Conservation (phyloP, 2,113 vertebrate genomes). For the Archilochus colubris region DNA sequence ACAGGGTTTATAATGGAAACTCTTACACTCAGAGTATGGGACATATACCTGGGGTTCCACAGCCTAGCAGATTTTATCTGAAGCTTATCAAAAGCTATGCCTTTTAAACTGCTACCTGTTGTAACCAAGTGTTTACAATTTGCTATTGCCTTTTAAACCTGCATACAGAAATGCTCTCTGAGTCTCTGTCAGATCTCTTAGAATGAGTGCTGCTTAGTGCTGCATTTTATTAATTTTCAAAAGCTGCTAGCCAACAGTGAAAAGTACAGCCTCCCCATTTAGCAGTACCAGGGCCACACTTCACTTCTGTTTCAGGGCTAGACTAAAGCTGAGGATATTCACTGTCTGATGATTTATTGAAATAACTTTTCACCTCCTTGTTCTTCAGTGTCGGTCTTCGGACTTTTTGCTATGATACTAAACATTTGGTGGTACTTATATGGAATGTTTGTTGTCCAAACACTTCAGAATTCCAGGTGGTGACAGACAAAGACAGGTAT, state of each 20-base stretch:
- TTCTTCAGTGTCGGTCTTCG: neutral
- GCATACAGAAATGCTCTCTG: slow-evolving; percentile 12
- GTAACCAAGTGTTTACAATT: slow-evolving; percentile 43
- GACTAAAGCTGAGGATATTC: neutral
- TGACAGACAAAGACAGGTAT: neutral
- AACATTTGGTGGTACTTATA: neutral
- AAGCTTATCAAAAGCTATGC: neutral
- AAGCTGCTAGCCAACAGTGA: slow-evolving; percentile 24
- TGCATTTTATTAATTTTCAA: slow-evolving; percentile 48
- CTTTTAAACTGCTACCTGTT: slow-evolving; percentile 21
- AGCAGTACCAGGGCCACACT: neutral
- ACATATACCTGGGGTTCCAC: neutral
- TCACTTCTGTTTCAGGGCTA: neutral
- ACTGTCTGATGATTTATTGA: neutral
- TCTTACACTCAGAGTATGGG: neutral
- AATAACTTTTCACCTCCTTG: neutral
- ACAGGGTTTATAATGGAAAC: slow-evolving; percentile 13
- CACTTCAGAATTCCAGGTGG: neutral
- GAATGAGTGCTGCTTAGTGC: slow-evolving; percentile 23
- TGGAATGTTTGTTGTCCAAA: neutral
- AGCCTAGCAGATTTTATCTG: neutral
- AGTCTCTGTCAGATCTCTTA: slow-evolving; percentile 34
- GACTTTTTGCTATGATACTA: neutral
- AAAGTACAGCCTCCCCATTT: slow-evolving; percentile 27
- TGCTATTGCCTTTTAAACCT: slow-evolving; percentile 9